phyloP scores from a whole-genome alignment of 2,888 invertebrate species.

The Cheilosia pagana region DNA sequence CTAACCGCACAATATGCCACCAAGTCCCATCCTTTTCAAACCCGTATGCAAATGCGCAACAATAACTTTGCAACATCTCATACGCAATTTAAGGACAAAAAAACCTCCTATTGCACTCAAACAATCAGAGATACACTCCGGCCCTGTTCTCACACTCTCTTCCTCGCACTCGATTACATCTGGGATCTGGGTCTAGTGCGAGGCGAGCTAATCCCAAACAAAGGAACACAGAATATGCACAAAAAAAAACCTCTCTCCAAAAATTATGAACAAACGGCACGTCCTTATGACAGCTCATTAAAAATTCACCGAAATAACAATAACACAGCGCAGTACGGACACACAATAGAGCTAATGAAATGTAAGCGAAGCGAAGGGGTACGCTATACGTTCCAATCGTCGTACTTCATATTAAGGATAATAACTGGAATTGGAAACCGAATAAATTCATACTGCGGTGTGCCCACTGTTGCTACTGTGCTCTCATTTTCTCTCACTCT shows the following conservation, averaged over 20 bases:
- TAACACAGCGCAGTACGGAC: slow-evolving; percentile 27
- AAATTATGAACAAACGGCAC: slow-evolving; percentile 27
- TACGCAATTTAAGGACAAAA: slow-evolving; percentile 49
- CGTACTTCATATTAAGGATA: slow-evolving; percentile 56
- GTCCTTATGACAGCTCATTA: slow-evolving; percentile 75
- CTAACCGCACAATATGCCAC: neutral
- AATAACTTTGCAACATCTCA: slow-evolving; percentile 14
- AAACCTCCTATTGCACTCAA: slow-evolving; percentile 30
- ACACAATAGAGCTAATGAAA: slow-evolving; percentile 69
- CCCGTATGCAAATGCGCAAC: slow-evolving; percentile 49
- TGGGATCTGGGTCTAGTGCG: slow-evolving; percentile 7
- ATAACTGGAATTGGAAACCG: slow-evolving; percentile 59
- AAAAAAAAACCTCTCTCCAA: slow-evolving; percentile 25
- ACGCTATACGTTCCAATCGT: slow-evolving; percentile 10
- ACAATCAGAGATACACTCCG: slow-evolving; percentile 30
- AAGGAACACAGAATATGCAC: slow-evolving; percentile 19
- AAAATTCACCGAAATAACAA: slow-evolving; percentile 73
- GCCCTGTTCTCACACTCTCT: slow-evolving; percentile 9
- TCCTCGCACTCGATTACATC: slow-evolving; percentile 38
- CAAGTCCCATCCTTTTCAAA: neutral
- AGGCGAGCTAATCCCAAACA: slow-evolving; percentile 53
- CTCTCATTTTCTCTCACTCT: slow-evolving; percentile 12
- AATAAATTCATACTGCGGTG: slow-evolving; percentile 29
- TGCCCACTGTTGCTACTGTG: slow-evolving; percentile 49
- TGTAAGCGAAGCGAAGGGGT: slow-evolving; percentile 26